A percentile compares a stretch with the other conserved stretches of the same genome.
These are phyloP conservation scores for Drosophila niveifrons DNA, from an alignment of 2,888 invertebrate genomes.

Conservation along the genomic window DNA sequence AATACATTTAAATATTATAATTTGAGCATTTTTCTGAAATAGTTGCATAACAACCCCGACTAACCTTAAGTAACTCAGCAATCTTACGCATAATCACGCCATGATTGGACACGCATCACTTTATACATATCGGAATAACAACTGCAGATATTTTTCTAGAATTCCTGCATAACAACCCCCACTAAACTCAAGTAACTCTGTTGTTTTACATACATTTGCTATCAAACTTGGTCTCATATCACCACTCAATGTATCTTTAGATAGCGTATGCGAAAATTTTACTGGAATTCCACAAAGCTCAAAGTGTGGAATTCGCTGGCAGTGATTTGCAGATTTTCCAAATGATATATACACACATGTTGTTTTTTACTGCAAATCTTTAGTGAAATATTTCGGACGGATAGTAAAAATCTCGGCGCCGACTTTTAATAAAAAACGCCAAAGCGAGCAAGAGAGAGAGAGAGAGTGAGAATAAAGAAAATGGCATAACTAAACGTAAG, in stretches of 20 bases:
- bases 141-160: not conserved
- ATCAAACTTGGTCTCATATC: not conserved
- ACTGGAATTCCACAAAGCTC: not conserved
- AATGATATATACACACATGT: constrained; percentile 18
- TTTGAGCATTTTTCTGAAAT: not conserved
- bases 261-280: not conserved
- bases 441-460: not conserved
- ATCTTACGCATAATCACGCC: not conserved
- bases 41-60: not conserved
- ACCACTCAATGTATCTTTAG: not conserved
- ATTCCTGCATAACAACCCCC: not conserved
- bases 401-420: constrained; percentile 68
- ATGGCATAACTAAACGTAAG: constrained; percentile 66
- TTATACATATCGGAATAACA: not conserved
- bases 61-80: constrained; percentile 8
- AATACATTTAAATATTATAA: not conserved
- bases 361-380: constrained; percentile 32
- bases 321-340: constrained; percentile 10
- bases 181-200: not conserved
- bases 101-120: not conserved
- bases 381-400: constrained; percentile 34
- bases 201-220: not conserved
- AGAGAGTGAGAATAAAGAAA: constrained; percentile 6
- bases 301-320: constrained; percentile 1
- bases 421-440: constrained; percentile 42